Evolutionary conservation across 2,113 vertebrate species (phyloP).

Genomic region (Hassar affinis): DNA sequence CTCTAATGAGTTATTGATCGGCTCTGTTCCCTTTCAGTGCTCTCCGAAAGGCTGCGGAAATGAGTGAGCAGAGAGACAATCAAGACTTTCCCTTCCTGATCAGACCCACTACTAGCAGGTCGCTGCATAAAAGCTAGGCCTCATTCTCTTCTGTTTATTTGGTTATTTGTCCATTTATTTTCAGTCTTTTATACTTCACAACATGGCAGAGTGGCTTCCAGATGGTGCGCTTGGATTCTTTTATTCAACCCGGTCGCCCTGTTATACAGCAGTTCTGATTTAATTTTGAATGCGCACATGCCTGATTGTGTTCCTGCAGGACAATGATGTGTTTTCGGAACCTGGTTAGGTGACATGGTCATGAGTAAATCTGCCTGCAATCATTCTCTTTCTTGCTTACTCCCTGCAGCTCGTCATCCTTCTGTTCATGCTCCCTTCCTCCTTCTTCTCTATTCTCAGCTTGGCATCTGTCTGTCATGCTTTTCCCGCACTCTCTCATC

Average conservation of each 20-base stretch:
- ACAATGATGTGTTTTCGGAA: constrained; percentile 16
- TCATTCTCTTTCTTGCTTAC: constrained; percentile 4
- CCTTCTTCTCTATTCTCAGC: constrained; percentile 37
- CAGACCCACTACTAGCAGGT: constrained; percentile 5
- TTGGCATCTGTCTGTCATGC: constrained; percentile 24
- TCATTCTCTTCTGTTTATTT: not conserved
- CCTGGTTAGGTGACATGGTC: constrained; percentile 31
- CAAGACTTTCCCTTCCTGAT: constrained; percentile 53
- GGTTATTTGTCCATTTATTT: constrained; percentile 26
- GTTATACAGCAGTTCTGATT: constrained; percentile 19
- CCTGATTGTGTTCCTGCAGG: not conserved
- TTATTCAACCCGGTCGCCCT: constrained; percentile 23
- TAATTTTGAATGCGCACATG: not conserved
- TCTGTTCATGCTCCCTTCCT: constrained; percentile 22
- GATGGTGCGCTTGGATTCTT: constrained; percentile 39
- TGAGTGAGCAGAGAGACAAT: constrained; percentile 60
- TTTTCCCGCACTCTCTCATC: not conserved
- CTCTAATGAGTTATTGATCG: constrained; percentile 75
- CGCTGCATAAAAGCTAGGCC: not conserved
- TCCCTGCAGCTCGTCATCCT: not conserved
- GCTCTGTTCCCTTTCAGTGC: constrained; percentile 67
- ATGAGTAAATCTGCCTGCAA: constrained; percentile 28
- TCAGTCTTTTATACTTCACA: constrained; percentile 42
- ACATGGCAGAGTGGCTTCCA: constrained; percentile 16
- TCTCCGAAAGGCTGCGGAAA: constrained; percentile 68